These are phyloP conservation scores for Cyphotilapia sp. DNA, from an alignment of 2,113 vertebrate genomes.

Conservation along the genomic window DNA sequence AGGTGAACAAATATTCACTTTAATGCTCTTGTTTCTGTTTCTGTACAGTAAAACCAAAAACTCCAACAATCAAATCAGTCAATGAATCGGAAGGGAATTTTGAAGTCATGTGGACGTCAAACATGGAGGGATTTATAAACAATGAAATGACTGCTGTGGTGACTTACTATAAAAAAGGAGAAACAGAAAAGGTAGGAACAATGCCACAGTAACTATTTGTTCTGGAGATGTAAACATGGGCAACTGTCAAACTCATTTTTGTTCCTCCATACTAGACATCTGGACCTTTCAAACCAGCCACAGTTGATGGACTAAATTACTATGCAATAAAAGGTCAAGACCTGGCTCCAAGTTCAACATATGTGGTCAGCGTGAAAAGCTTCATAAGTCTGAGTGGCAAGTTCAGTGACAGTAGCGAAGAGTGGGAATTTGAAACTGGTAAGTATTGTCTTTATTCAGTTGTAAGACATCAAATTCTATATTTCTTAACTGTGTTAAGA, in stretches of 20 bases:
- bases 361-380: slow-evolving; percentile 45
- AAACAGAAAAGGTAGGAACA: neutral
- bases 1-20: no score
- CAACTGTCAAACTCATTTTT: neutral
- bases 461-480: fast-evolving
- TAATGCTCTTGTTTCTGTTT: no score
- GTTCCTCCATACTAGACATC: neutral
- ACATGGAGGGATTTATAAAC: fast-evolving
- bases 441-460: neutral
- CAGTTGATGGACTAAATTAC: fast-evolving
- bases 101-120: neutral
- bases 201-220: neutral
- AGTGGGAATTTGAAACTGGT: slow-evolving; percentile 47
- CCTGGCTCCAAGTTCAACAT: slow-evolving; percentile 34
- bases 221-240: neutral
- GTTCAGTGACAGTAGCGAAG: slow-evolving; percentile 55
- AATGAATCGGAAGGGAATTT: neutral
- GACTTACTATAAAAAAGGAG: slow-evolving; percentile 40
- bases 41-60: no score
- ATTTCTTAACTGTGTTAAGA: neutral
- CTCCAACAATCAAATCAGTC: no score
- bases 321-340: slow-evolving; percentile 4
- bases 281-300: fast-evolving
- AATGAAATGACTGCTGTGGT: fast-evolving
- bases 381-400: fast-evolving